Evolutionary conservation across 2,888 invertebrate genomes (phyloP), one percentile per base, ranked within the genome.

Genomic region (Aphidius colemani): DNA sequence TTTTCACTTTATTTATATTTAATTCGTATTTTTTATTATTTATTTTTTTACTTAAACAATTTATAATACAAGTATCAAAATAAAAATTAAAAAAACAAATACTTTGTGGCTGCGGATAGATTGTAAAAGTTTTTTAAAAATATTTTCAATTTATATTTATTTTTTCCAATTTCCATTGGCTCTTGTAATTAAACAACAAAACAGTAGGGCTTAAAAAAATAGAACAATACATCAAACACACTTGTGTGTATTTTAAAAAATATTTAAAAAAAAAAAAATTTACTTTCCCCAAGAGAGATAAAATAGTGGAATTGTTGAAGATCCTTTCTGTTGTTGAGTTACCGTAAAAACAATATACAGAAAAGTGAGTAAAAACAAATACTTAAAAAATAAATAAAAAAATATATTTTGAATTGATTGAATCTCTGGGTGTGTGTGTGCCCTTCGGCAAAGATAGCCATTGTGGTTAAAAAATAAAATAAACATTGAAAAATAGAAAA

Each of bases 41-140:
- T 30, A 30, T 61, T 50, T 51, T 46, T 46, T 30, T 39, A 57
- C 44, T 61, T 46, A 53, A 65, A 61, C 65, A 50, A 53, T 65
- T 61, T 30, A 30, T 30, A 30, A 30, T 30, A 30, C 30, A 30
- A 30, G 30, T 30, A 30, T 30, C 5, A 5, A 30, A 30, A 30
- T 30, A 30, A 30, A 30, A 18, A 18, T 18, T 18, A 18, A 30
- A 30, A 30, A 5, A 30, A 30, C 5, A 30, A 30, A 30, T 30
- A 30, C 30, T 30, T 30, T 30, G 30, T 30, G 30, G 30, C 30
- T 30, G 4, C 1, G 5, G 30, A 30, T 30, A 30, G 5, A 30
- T 30, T 30, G 30, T 30, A 30, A 18, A 30, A 30, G 30, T 30
- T 30, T 30, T 46, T 56, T 40, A 8, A 18, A 44, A 45, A 18